These are phyloP conservation scores for Gerris lacustris DNA, from an alignment of 2,888 invertebrate genomes.

Conservation along the genomic window DNA sequence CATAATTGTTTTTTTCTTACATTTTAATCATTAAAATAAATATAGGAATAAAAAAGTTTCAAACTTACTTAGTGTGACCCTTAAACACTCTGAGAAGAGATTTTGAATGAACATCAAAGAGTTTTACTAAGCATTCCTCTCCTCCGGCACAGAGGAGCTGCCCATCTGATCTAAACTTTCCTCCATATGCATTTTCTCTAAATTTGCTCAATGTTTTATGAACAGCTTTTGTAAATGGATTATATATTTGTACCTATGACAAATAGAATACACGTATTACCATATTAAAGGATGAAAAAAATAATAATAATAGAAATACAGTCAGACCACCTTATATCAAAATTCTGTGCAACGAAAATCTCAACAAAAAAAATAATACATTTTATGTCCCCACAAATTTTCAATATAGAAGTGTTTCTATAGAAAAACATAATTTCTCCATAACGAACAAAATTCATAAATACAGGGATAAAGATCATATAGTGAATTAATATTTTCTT, in stretches of 20 bases:
- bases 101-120: slow-evolving; percentile 79
- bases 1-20: too few relatives aligned
- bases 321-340: too few relatives aligned
- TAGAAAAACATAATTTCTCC: too few relatives aligned
- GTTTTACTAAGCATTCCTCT: slow-evolving; percentile 71
- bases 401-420: too few relatives aligned
- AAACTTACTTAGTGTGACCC: slow-evolving; percentile 58
- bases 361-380: too few relatives aligned
- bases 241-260: slow-evolving; percentile 54
- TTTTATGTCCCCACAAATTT: too few relatives aligned
- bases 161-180: slow-evolving; percentile 67
- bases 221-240: slow-evolving; percentile 70
- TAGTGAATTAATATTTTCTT: too few relatives aligned
- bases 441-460: too few relatives aligned
- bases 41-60: neutral
- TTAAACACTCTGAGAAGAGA: slow-evolving; percentile 71
- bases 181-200: slow-evolving; percentile 74
- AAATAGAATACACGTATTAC: slow-evolving; percentile 16
- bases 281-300: neutral
- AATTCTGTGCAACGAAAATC: too few relatives aligned
- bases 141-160: slow-evolving; percentile 76
- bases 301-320: too few relatives aligned
- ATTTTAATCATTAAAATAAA: too few relatives aligned
- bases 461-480: too few relatives aligned
- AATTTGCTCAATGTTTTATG: slow-evolving; percentile 71